phyloP scores from a whole-genome alignment of 2,113 vertebrate species.

The Vulpes ferrilata region DNA sequence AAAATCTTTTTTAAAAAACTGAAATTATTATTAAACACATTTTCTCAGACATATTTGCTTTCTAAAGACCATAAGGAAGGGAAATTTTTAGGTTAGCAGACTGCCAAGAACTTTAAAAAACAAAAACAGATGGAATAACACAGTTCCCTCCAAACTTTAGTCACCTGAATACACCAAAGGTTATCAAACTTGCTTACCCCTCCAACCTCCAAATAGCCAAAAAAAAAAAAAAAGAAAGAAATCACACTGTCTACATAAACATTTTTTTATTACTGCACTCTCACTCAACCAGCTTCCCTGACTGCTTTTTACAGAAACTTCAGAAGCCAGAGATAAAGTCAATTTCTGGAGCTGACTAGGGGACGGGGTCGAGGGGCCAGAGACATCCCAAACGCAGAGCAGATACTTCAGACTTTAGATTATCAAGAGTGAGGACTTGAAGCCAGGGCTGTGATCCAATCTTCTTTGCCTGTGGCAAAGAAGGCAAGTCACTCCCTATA shows the following conservation, averaged over 20 bases:
- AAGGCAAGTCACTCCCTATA: background rate
- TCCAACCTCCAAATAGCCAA: background rate
- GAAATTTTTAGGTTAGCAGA: background rate
- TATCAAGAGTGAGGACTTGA: background rate
- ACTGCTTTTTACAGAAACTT: background rate
- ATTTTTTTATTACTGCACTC: background rate
- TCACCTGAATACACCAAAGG: background rate
- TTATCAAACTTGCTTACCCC: background rate
- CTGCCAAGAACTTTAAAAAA: background rate
- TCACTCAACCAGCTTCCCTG: background rate
- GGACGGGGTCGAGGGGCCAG: background rate
- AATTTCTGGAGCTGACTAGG: background rate
- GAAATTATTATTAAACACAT: background rate
- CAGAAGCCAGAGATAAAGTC: background rate
- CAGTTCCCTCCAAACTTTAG: background rate
- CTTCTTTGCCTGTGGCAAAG: background rate
- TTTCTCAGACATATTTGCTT: background rate
- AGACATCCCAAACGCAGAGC: background rate
- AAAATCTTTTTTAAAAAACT: background rate
- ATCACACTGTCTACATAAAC: background rate
- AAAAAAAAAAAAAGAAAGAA: background rate
- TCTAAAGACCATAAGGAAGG: background rate
- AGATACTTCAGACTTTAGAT: background rate
- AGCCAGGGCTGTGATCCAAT: background rate
- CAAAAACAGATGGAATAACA: background rate